Conservation (phyloP, 35 echinoderm and acorn worm genomes). For the Anneissia japonica region DNA sequence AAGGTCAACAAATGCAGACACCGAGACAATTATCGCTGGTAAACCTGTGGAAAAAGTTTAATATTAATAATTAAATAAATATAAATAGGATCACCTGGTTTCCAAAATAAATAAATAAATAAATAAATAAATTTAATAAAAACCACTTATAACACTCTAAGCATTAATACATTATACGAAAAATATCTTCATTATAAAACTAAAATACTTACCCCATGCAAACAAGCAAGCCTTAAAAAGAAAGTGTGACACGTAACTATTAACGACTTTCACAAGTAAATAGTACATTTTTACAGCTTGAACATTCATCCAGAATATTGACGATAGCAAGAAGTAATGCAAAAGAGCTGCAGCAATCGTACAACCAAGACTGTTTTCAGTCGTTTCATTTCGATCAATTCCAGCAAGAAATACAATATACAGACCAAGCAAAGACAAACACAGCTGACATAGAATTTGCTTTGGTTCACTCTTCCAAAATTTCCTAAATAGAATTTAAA, state of each 20-base stretch:
- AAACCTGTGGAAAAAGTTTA: too few species aligned
- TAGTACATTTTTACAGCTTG: conserved; percentile 47
- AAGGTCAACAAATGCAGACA: too few species aligned
- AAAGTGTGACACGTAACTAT: background rate
- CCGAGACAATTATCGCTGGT: too few species aligned
- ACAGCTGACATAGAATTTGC: conserved; percentile 47
- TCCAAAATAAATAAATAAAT: too few species aligned
- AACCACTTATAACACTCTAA: too few species aligned
- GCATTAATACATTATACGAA: too few species aligned
- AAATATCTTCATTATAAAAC: too few species aligned
- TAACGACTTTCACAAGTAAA: conserved; percentile 28
- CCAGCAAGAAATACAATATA: conserved; percentile 49
- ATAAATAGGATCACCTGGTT: too few species aligned
- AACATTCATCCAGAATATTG: conserved; percentile 36
- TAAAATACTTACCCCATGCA: conserved; percentile 32
- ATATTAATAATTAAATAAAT: too few species aligned
- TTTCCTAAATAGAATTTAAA: too few species aligned
- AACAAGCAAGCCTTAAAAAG: background rate
- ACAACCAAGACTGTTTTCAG: background rate
- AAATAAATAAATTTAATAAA: too few species aligned
- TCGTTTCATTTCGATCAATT: conserved; percentile 32
- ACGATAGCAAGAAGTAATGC: conserved; percentile 39
- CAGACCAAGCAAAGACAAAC: conserved; percentile 15
- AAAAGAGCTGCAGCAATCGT: conserved; percentile 34
- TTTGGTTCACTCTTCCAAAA: conserved; percentile 19